These are phyloP conservation scores for Variabilichromis moorii DNA, from an alignment of 2,113 vertebrate genomes.

Conservation along the genomic window DNA sequence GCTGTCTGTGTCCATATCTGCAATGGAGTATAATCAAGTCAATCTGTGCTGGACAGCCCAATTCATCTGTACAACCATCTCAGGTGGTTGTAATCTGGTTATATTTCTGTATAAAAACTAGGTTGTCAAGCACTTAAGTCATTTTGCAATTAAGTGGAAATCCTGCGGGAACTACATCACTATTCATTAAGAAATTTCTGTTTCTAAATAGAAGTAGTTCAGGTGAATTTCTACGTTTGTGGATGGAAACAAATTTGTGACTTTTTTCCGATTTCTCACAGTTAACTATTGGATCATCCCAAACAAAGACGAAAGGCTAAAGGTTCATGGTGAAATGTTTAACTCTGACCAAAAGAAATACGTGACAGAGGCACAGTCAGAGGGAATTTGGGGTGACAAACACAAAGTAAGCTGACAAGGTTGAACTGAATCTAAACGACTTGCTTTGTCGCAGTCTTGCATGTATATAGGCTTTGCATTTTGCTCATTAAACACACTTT, in stretches of 20 bases:
- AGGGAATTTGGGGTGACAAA: not conserved
- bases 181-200: not conserved
- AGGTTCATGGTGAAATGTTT: not conserved
- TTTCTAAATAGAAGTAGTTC: fast-evolving
- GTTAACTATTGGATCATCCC: not conserved
- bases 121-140: not conserved
- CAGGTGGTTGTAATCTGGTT: not conserved
- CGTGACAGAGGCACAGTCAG: not conserved
- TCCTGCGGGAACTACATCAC: not conserved
- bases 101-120: not conserved
- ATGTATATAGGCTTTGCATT: not conserved
- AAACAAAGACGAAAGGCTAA: not conserved
- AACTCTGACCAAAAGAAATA: not conserved
- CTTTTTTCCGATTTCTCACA: not conserved
- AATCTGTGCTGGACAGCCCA: not conserved
- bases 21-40: not conserved
- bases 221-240: not conserved
- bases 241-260: not conserved
- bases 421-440: not conserved
- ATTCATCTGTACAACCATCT: not conserved
- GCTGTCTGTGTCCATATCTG: not conserved
- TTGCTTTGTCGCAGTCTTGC: not conserved
- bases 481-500: not conserved
- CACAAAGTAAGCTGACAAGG: not conserved
- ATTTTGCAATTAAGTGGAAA: not conserved